Evolutionary conservation across 2,113 vertebrate genomes (phyloP).

Genomic region (Cranoglanis bouderius): DNA sequence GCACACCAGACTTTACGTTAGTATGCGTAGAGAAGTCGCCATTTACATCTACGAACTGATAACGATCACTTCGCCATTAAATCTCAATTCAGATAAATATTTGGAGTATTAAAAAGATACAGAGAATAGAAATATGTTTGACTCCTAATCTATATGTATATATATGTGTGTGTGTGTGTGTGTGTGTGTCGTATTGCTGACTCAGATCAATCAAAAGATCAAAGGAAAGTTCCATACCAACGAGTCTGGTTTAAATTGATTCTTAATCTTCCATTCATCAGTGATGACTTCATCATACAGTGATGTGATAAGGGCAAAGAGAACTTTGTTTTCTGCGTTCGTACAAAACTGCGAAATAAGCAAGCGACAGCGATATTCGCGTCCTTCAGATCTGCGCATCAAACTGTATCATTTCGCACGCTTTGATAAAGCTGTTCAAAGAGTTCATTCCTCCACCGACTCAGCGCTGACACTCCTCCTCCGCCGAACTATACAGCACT

Average conservation of each 20-base stretch:
- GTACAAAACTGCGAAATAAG: neutral
- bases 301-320: neutral
- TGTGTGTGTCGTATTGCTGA: neutral
- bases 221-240: neutral
- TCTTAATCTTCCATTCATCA: slow-evolving; percentile 19
- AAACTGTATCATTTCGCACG: neutral
- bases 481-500: neutral
- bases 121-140: neutral
- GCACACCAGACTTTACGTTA: too few relatives aligned
- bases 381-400: slow-evolving; percentile 17
- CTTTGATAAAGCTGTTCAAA: slow-evolving; percentile 39
- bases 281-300: neutral
- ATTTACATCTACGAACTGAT: too few relatives aligned
- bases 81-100: neutral
- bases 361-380: neutral
- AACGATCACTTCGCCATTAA: neutral
- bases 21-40: too few relatives aligned
- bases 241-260: neutral
- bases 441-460: neutral
- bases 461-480: neutral
- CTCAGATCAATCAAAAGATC: neutral
- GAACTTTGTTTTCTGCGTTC: neutral
- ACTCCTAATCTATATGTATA: neutral
- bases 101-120: neutral
- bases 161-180: neutral